Conservation (phyloP, 2,888 invertebrate genomes). For the Mesoligia furuncula region DNA sequence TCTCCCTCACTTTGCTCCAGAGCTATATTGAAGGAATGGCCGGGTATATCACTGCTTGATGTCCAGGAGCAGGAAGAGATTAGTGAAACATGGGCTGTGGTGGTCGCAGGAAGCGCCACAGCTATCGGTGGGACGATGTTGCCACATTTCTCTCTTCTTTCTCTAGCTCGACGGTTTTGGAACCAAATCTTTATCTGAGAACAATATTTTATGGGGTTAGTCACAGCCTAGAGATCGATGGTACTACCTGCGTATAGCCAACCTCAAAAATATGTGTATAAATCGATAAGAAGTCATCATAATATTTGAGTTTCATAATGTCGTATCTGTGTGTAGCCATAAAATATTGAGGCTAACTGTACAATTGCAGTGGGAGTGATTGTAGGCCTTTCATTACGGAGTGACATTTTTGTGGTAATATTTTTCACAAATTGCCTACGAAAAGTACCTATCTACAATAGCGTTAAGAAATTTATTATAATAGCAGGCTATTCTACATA, state of each 20-base stretch:
- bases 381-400: neutral
- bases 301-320: neutral
- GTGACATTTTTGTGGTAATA: neutral
- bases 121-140: conserved; percentile 80
- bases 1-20: conserved; percentile 21
- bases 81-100: conserved; percentile 49
- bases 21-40: conserved; percentile 21
- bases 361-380: neutral
- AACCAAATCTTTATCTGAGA: conserved; percentile 93
- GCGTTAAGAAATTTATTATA: neutral
- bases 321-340: neutral
- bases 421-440: neutral
- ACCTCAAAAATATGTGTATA: neutral
- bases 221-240: neutral
- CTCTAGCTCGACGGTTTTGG: conserved; percentile 94
- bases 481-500: neutral
- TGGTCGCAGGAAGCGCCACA: conserved; percentile 80
- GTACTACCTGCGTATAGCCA: neutral
- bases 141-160: conserved; percentile 91
- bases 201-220: conserved; percentile 17
- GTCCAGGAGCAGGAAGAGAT: conserved; percentile 53
- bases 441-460: neutral
- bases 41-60: conserved; percentile 17
- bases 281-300: neutral
- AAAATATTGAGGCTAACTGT: neutral